Conservation (phyloP, 2,888 invertebrate genomes). For the Catocala nupta region DNA sequence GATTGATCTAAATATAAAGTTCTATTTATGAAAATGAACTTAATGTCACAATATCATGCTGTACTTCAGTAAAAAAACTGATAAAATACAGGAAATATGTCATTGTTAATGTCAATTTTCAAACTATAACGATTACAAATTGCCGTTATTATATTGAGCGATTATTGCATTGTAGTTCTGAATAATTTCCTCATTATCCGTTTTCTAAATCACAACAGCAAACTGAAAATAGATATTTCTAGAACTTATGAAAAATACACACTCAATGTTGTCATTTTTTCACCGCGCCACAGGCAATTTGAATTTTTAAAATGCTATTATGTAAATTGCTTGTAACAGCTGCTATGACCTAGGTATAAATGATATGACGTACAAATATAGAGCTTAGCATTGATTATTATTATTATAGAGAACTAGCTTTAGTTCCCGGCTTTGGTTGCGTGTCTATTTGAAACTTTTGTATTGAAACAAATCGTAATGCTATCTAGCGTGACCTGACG, state of each 20-base stretch:
- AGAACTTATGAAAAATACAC: neutral
- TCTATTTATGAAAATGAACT: no score
- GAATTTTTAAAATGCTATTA: slow-evolving; percentile 4
- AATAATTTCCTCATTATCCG: slow-evolving; percentile 26
- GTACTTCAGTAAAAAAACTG: no score
- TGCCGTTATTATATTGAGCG: slow-evolving; percentile 33
- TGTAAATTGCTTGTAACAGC: neutral
- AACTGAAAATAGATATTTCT: neutral
- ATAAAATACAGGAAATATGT: slow-evolving; percentile 25
- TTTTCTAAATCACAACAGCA: slow-evolving; percentile 14
- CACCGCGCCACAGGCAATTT: neutral
- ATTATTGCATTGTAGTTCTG: slow-evolving; percentile 11
- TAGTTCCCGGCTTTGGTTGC: neutral
- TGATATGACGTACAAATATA: slow-evolving; percentile 2
- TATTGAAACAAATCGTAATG: no score
- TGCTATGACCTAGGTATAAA: neutral
- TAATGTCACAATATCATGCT: no score
- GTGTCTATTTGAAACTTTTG: no score
- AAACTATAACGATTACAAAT: slow-evolving; percentile 36
- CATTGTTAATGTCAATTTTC: slow-evolving; percentile 29
- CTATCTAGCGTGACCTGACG: no score
- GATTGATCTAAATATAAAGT: no score
- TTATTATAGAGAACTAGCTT: no score
- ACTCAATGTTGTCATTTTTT: neutral
- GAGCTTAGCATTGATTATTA: neutral